Evolutionary conservation across 92 coral and sea anemone genomes (phyloP), one percentile per base, ranked within the genome.

Genomic region (Phymanthus crucifer): DNA sequence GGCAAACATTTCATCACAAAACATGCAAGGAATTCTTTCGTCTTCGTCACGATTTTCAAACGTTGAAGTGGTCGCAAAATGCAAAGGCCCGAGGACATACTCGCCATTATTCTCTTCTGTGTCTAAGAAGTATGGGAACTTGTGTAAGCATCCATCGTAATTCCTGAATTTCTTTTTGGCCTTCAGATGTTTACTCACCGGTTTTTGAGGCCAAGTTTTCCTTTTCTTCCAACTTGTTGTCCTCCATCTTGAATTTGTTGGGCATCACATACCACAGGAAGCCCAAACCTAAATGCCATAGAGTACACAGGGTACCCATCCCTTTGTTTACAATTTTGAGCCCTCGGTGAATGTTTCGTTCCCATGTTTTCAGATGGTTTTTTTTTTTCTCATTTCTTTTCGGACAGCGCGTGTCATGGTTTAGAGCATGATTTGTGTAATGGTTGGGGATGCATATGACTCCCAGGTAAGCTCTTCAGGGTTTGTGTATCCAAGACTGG

Each of bases 1-100:
- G 48, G 90, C 87, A 83, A 96, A 96, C 85, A 71, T 84, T 80
- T 79, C 89, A 43, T 96, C 98, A 79, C 99, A 96, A 56, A 96
- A 88, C 89, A 96, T 87, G 66, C 99, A 96, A 6, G 87, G 82
- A 45, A 90, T 91, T 46, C 40, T 61, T 32, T 77, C 75, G 13
- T 81, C 90, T 17, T 14, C 16, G 6, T 10, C 21, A 31, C 50
- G 12, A 2, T 52, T 24, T 3, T 11, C 43, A 48, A 32, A 7
- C 13, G 75, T 29, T 3, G 8, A 26, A 6, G 38, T 38, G 16
- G 29, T 21, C 14, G 32, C 64, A 56, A 82, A 82, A 52, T 54
- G 74, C 32, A 82, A 48, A 26, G 86, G 86, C 24, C 86, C 86
- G 23, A 80, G 40, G 27, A 72, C 72, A 17, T 37, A 29, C 3